Conservation (phyloP, 1,140 invertebrate species). For the Orchestia grillus region DNA sequence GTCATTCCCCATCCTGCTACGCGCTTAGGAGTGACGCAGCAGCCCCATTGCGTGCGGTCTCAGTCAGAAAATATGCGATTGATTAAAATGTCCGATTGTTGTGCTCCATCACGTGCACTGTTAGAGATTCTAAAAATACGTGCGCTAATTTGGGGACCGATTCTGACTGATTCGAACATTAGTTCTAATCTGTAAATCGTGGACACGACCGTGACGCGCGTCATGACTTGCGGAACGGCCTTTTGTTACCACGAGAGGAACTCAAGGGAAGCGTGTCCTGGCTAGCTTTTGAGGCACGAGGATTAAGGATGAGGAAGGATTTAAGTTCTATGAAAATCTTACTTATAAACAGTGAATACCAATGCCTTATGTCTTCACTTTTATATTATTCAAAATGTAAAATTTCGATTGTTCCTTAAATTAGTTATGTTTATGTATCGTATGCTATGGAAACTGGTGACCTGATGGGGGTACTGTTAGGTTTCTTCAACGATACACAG, state of each 20-base stretch:
- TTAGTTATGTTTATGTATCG: too few relatives aligned
- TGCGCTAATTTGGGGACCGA: not conserved
- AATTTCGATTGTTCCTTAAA: too few relatives aligned
- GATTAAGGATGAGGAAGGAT: too few relatives aligned
- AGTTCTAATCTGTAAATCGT: not conserved
- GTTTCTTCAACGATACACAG: too few relatives aligned
- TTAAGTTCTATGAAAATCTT: too few relatives aligned
- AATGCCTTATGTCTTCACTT: too few relatives aligned
- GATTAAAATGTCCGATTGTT: not conserved
- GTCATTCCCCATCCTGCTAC: not conserved
- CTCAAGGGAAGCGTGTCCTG: too few relatives aligned
- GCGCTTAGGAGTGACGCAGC: not conserved
- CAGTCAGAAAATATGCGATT: not conserved
- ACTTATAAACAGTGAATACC: too few relatives aligned
- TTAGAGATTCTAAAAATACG: not conserved
- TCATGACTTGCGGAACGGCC: not conserved
- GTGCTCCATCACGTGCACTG: not conserved
- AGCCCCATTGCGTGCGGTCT: not conserved
- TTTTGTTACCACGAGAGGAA: not conserved
- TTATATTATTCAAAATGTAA: too few relatives aligned
- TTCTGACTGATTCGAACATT: not conserved
- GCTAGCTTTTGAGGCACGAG: too few relatives aligned
- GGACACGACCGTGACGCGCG: not conserved
- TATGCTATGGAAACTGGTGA: too few relatives aligned
- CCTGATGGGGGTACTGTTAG: too few relatives aligned